phyloP scores from a whole-genome alignment of 2,888 invertebrate genomes.

The Pandemis cinnamomeana region DNA sequence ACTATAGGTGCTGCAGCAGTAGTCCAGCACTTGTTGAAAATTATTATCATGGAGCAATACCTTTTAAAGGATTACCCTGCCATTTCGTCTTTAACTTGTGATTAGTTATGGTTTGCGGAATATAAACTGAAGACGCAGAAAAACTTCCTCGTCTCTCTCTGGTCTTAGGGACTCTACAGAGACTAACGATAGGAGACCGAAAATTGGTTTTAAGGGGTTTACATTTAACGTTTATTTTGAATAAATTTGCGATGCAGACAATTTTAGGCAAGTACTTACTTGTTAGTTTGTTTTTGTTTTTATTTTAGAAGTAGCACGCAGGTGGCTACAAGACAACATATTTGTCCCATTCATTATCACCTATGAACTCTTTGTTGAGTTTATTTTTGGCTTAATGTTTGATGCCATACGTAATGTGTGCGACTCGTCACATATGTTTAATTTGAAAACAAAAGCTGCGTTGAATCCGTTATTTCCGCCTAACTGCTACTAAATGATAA shows the following conservation, averaged over 20 bases:
- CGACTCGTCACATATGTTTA: slow-evolving; percentile 15
- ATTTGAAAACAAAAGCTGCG: slow-evolving; percentile 50
- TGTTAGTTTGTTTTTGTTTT: neutral
- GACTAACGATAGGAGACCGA: no score
- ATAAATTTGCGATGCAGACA: neutral
- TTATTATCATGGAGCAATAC: neutral
- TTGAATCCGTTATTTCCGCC: slow-evolving; percentile 54
- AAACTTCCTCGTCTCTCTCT: no score
- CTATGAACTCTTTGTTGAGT: neutral
- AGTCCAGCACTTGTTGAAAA: neutral
- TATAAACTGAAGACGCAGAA: no score
- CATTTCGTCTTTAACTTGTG: neutral
- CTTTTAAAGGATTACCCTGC: neutral
- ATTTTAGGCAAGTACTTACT: neutral
- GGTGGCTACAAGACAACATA: neutral
- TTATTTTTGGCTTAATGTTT: neutral
- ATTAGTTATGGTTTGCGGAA: neutral
- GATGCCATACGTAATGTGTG: slow-evolving; percentile 13
- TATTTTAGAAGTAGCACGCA: neutral
- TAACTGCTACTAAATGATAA: slow-evolving; percentile 45
- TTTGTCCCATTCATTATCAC: neutral
- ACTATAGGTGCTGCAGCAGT: neutral
- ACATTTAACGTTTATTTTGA: no score
- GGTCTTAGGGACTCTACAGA: no score
- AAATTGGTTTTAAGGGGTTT: no score